Percentiles rank a stretch among this genome's conserved stretches.
Evolutionary conservation across 1,140 invertebrate genomes (phyloP).

Genomic region (Platyscapa corneri): DNA sequence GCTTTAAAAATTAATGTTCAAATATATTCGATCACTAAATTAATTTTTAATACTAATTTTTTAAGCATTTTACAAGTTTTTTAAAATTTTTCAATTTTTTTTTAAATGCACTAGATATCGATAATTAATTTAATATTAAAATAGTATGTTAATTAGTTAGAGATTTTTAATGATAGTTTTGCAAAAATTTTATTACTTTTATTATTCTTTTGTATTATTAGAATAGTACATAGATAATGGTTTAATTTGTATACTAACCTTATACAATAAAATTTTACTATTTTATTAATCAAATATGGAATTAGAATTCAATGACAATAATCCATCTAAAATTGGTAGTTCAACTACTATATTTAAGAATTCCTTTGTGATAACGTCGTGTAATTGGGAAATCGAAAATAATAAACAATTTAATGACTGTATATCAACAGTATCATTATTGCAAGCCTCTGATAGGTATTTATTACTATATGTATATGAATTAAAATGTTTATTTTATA

Average conservation of each 20-base stretch:
- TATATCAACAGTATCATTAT: conserved; percentile 54
- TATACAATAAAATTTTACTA: neutral
- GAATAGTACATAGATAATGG: neutral
- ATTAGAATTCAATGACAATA: conserved; percentile 4
- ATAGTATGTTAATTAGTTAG: too few species aligned
- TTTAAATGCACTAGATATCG: too few species aligned
- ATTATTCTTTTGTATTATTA: neutral
- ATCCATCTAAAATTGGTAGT: neutral
- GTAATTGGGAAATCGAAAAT: conserved; percentile 64
- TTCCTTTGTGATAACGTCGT: conserved; percentile 44
- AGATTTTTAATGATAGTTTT: too few species aligned
- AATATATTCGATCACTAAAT: too few species aligned
- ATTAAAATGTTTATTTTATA: neutral
- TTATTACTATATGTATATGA: neutral
- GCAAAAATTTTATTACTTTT: too few species aligned
- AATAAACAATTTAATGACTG: conserved; percentile 59
- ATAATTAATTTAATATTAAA: too few species aligned
- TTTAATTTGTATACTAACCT: neutral
- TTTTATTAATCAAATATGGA: conserved; percentile 29
- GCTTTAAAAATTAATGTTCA: too few species aligned
- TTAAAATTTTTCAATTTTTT: too few species aligned
- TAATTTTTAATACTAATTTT: too few species aligned
- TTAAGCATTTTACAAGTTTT: too few species aligned
- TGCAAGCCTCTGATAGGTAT: conserved; percentile 58
- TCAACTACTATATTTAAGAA: neutral